phyloP scores from a whole-genome alignment of 2,797 vertebrate species.

The Aulostomus chinensis region DNA sequence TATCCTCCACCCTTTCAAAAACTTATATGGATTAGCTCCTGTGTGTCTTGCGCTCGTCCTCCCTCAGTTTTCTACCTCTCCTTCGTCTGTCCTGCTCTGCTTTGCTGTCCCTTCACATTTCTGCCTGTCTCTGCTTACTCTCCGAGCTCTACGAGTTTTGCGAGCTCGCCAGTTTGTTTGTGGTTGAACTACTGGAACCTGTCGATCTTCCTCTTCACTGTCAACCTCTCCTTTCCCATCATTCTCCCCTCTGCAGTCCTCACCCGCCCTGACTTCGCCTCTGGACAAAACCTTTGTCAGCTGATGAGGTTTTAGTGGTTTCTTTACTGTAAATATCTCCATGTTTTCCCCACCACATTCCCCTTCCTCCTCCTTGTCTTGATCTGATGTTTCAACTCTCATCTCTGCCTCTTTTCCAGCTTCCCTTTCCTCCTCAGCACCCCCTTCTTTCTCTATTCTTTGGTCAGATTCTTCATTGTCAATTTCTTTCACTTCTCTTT shows the following conservation, averaged over 20 bases:
- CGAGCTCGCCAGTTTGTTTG: constrained; percentile 53
- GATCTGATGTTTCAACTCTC: not conserved
- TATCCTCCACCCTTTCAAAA: no score
- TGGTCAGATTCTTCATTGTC: not conserved
- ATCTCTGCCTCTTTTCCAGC: not conserved
- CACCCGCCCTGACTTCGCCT: constrained; percentile 2
- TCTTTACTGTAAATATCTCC: constrained; percentile 9
- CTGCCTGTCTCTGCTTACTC: constrained; percentile 41
- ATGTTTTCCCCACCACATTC: not conserved
- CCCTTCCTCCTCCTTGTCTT: not conserved
- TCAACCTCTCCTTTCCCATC: constrained; percentile 6
- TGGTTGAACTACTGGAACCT: not conserved
- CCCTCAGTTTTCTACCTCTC: not conserved
- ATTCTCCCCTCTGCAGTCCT: constrained; percentile 5
- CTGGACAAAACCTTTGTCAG: constrained; percentile 16
- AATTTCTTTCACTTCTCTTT: constrained; percentile 20
- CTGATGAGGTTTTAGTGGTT: constrained; percentile 3
- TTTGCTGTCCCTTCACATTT: not conserved
- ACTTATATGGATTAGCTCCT: no score
- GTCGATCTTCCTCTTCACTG: not conserved
- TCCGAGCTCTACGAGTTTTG: constrained; percentile 62
- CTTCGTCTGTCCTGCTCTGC: not conserved
- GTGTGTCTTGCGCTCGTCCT: no score
- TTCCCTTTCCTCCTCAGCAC: constrained; percentile 1
- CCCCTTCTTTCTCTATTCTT: not conserved